Base-by-base conservation (phyloP, 2,797 vertebrate genomes). In the Acanthurus tractus region DNA sequence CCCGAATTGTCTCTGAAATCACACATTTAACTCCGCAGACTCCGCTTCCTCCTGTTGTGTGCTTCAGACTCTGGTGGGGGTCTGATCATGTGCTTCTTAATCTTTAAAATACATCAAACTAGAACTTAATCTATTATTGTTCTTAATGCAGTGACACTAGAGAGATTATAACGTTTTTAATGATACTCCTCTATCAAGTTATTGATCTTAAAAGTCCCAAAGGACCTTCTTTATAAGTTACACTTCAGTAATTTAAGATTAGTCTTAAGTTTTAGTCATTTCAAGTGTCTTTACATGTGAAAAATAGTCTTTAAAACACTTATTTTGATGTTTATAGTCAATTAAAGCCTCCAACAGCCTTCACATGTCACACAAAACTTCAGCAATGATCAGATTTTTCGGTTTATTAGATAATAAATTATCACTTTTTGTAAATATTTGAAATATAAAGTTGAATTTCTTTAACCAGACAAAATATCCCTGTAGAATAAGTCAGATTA, bases 21-120 rank as follows among this genome's bases (percentile, higher is more conserved):
- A 46, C 81, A 23, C 82, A 48, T 29, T 42, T 73, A 63, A 44
- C 44, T 38, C 40, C 38, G 14, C 55, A 55, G 12, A 46, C 55
- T 11, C 29, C 22, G 36, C 2, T 68, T 40, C 40, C 40, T 36
- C 45, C 12, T 1, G 14, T 10, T 1, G 14, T 10, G 52, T 13
- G 34, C 40, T 36, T 40, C 36, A 49, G 17, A 49, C 45, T 18
- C 54, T 44, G 50, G 36, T 13, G 1, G 8, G 52, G 53, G 20
- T 15, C 61, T 38, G 42, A 25, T 46, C 15, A 34, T 23, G 11
- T 6, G 4, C 20, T 14, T 6, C 36, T 9, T n/a, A 3, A 29
- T 23, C 46, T 44, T 59, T 10, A 8, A 25, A 22, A 6, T 7
- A 45, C 0, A 22, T 2, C n/a, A 25, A 17, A 54, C 2, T 65